Evolutionary conservation across 2,888 invertebrate genomes (phyloP), one percentile per base, ranked within the genome.

Genomic region (Platypus cylindrus): DNA sequence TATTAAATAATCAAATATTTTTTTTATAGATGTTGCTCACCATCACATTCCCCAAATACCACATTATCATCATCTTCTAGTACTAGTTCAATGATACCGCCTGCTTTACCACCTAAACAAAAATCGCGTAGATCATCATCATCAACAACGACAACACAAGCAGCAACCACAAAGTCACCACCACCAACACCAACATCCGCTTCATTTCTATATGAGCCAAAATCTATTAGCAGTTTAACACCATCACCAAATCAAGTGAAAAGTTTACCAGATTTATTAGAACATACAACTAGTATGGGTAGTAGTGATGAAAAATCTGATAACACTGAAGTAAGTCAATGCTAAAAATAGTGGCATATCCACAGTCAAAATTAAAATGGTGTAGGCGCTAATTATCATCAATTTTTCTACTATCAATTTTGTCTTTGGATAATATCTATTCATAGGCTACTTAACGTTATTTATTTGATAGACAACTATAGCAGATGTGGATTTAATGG

Each of bases 401-500:
- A n/a, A n/a, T n/a, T n/a, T n/a, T n/a, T n/a, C n/a, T n/a, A n/a
- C n/a, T n/a, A n/a, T n/a, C n/a, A n/a, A n/a, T n/a, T n/a, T n/a
- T n/a, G n/a, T n/a, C n/a, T n/a, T n/a, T n/a, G n/a, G n/a, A n/a
- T n/a, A n/a, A n/a, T n/a, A n/a, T n/a, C n/a, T n/a, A n/a, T n/a
- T n/a, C n/a, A n/a, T n/a, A n/a, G n/a, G n/a, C n/a, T n/a, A n/a
- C n/a, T n/a, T n/a, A n/a, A n/a, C n/a, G n/a, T n/a, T n/a, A n/a
- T 12, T 5, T 26, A 26, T 7, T 12, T 26, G 8, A 11, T 8
- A n/a, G 11, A 12, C 11, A 26, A n/a, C 26, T 26, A 26, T n/a
- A 26, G 11, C 26, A 8, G n/a, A 59, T 40, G 63, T 67, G 34
- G 77, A 78, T 55, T 67, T 79, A 42, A 67, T 90, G 41, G 81